These are phyloP conservation scores for Bufotes viridis DNA, from an alignment of 2,797 vertebrate species.

Conservation along the genomic window DNA sequence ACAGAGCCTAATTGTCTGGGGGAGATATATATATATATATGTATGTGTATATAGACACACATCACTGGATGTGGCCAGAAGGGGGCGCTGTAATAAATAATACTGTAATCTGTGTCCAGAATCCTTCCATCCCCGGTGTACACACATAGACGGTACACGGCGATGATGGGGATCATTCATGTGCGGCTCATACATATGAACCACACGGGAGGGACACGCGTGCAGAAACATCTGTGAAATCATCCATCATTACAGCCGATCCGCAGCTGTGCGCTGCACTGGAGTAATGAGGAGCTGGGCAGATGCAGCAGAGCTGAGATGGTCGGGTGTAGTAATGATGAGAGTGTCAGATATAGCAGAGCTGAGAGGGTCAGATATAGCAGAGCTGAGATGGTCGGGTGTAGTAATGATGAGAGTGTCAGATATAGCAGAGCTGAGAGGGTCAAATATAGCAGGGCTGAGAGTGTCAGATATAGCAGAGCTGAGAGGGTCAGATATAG, in stretches of 20 bases:
- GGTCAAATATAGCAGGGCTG: background rate
- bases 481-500: no score
- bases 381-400: background rate
- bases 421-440: background rate
- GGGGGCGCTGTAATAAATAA: background rate
- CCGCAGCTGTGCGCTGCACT: background rate
- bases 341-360: background rate
- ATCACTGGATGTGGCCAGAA: background rate
- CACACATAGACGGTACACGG: background rate
- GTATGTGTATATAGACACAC: no score
- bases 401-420: background rate
- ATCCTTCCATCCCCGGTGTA: no score
- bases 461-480: background rate
- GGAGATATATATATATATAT: no score
- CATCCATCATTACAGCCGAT: background rate
- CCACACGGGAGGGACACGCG: background rate
- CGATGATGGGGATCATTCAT: background rate
- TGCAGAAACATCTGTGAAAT: background rate
- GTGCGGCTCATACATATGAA: conserved; percentile 20
- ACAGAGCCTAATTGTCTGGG: background rate
- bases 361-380: background rate
- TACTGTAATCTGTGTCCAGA: background rate
- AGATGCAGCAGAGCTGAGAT: conserved; percentile 1
- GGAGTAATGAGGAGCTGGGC: background rate
- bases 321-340: background rate